Base-by-base conservation (phyloP, 2,888 invertebrate genomes). In the Tipula lateralis region DNA sequence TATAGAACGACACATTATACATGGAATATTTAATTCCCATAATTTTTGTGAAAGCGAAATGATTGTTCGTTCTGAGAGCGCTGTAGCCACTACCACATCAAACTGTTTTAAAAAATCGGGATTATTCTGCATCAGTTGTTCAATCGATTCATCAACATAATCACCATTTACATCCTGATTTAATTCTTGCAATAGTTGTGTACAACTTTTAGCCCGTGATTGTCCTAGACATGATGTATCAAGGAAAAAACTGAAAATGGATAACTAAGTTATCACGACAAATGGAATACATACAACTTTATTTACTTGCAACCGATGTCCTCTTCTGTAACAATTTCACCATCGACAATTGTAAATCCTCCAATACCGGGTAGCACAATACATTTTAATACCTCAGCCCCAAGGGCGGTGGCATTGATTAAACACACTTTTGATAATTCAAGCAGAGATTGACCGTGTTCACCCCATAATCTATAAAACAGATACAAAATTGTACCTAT, bases 341-440 rank as follows among this genome's bases (percentile, higher is more conserved):
- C 96, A 91, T 99, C 99, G 13, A 98, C 94, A 86, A 99, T 96
- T 0, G 98, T 98, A 87, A 97, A 95, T 29, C 96, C 94, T 83
- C 97, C 97, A 86, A 97, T 94, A 16, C 99, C 99, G 84, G 99
- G 99, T 44, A 99, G 91, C 12, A 99, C 95, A 34, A 99, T 92
- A 30, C 97, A 97, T 90, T 99, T 99, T 32, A 99, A 91, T 85
- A 96, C 94, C 92, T 99, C 99, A 29, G 99, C 98, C 13, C 99
- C 99, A 83, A 97, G 92, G 5, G 96, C 96, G 80, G 95, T 96
- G 0, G 97, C 98, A 91, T 98, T 98, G 86, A 99, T 95, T 29
- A 99, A 90, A 89, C 99, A 99, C 87, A 99, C 94, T 89, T 96
- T 95, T 16, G 98, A 95, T 86, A 93, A 92, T 92, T 99, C 99